phyloP scores from a whole-genome alignment of 2,113 vertebrate genomes.

The Anser cygnoides region DNA sequence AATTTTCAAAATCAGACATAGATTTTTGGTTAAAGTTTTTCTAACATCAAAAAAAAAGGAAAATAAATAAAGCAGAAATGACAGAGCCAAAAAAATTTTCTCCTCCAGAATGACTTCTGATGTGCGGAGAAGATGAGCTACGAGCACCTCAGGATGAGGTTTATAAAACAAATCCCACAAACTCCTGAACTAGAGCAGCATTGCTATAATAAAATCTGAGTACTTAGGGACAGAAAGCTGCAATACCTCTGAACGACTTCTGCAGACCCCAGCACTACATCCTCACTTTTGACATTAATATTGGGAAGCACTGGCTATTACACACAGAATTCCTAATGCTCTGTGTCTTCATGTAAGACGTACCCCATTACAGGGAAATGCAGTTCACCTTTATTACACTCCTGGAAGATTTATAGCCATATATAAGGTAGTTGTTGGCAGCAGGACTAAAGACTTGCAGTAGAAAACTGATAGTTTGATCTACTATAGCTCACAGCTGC shows the following conservation, averaged over 20 bases:
- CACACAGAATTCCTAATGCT: conserved; percentile 25
- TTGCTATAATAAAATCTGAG: background rate
- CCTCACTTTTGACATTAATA: conserved; percentile 3
- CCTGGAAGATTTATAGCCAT: conserved; percentile 7
- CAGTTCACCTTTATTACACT: conserved; percentile 25
- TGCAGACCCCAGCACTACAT: background rate
- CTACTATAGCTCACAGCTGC: background rate
- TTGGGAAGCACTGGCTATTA: background rate
- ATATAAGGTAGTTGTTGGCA: background rate
- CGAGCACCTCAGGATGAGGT: background rate
- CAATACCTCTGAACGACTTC: background rate
- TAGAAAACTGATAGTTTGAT: conserved; percentile 17
- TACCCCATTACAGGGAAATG: conserved; percentile 24
- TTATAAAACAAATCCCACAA: background rate
- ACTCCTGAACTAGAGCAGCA: background rate
- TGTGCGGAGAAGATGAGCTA: background rate
- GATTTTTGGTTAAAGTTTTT: background rate
- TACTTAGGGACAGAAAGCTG: background rate
- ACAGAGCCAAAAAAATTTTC: background rate
- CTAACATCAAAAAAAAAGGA: background rate
- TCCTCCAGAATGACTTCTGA: background rate
- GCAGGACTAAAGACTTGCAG: background rate
- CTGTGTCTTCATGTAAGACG: background rate
- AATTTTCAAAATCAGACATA: background rate
- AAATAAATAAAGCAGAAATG: background rate